Evolutionary conservation across 1,140 invertebrate genomes (phyloP), one percentile per base, ranked within the genome.

Genomic region (Lanistes nyassanus): DNA sequence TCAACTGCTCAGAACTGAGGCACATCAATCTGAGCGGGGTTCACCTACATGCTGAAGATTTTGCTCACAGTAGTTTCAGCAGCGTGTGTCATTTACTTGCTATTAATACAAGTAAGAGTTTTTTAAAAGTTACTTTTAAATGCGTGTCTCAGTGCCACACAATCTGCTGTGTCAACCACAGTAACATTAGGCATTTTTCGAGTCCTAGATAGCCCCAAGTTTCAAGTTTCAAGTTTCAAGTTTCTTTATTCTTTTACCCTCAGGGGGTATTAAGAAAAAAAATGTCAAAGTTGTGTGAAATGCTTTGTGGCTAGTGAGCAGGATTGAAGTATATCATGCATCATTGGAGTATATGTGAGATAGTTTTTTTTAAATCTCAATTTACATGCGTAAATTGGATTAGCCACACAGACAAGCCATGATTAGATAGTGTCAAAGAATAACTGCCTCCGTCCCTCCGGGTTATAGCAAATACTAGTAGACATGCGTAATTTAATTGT

Each of bases 11-110:
- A 9, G 64, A 77, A 26, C 75, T 82, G 1, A 62, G 76, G 4
- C 77, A 79, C 65, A 64, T 82, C 51, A 82, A 82, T 66, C n/a
- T 82, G 36, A 78, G 76, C 53, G 81, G 81, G 0, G 76, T 82
- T 29, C 81, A 82, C 60, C 66, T 80, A n/a, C 81, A 82, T 56
- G 62, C 77, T 9, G 68, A 76, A 36, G 77, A 79, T 36, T 56
- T 79, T 6, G 39, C 64, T 23, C 29, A 75, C 39, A 79, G 69
- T 21, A 55, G 74, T 19, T 79, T 65, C 77, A 72, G 75, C 60
- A 77, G 77, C 42, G 29, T 81, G 21, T 78, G 76, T 56, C 70
- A 76, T 42, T 31, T 81, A 34, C 58, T 81, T 16, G 53, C 77
- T n/a, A 47, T 79, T 31, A 81, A 81, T 60, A 68, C 70, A 37